Evolutionary conservation across 2,797 vertebrate species (phyloP), one percentile per base, ranked within the genome.

Genomic region (Corythornis leucogaster): DNA sequence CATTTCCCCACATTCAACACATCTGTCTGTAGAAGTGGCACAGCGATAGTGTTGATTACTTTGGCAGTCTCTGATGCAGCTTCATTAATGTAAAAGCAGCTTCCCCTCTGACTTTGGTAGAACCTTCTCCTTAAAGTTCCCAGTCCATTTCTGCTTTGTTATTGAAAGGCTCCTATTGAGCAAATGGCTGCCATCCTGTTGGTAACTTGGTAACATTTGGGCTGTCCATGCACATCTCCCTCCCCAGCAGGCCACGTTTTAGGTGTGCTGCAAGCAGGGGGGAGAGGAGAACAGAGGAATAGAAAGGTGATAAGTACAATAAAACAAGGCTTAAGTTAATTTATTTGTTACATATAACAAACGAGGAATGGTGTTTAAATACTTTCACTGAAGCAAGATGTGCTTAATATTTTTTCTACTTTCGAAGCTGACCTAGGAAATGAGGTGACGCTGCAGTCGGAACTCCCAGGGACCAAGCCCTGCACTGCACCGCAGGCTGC

Each of bases 1-100:
- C 43, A 3, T 4, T 61, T 76, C n/a, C 38, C 20, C n/a, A 3
- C 8, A 2, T 30, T 33, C 26, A 26, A 54, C 10, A 21, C 0
- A 0, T n/a, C 28, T 79, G 18, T 33, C 50, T 46, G 51, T 14
- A 48, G 46, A 20, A 38, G 21, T 19, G 38, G 21, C 30, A 1
- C 42, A 20, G 25, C 7, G 9, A 38, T n/a, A 15, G 9, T 2
- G 20, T 4, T 6, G 25, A 4, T 45, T 25, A 7, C 50, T 35
- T 51, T 3, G n/a, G 42, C 35, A 26, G 28, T 28, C 43, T 67
- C 51, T 25, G 48, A 18, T 40, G 21, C 25, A 51, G 58, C 64
- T 68, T 74, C 11, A 4, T 54, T n/a, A 15, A 18, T 20, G 17
- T 45, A 18, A 64, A 54, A 69, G 67, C 40, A 22, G 12, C 45